These are phyloP conservation scores for Tiaroga cobitis DNA, from an alignment of 2,797 vertebrate species.

Conservation along the genomic window DNA sequence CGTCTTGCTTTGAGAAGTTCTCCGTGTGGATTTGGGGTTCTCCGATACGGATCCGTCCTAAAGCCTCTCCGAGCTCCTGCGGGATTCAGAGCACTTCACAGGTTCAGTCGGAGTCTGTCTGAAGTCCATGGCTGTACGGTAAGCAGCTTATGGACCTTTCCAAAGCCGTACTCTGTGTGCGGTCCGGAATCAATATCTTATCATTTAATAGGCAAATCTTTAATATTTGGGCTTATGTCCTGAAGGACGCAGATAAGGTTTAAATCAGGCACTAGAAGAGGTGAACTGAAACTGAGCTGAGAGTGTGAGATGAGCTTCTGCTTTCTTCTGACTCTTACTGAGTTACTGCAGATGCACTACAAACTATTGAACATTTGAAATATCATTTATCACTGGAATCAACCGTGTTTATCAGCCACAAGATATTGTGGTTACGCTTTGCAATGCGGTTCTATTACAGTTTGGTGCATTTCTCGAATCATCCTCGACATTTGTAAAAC, in stretches of 20 bases:
- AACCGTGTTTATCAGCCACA: neutral
- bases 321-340: neutral
- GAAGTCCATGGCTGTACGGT: constrained; percentile 58
- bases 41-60: constrained; percentile 71
- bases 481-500: no score
- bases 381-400: neutral
- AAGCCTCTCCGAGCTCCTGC: constrained; percentile 67
- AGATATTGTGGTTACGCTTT: neutral
- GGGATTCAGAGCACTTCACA: constrained; percentile 62
- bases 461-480: no score
- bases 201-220: constrained; percentile 5
- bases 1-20: constrained; percentile 4
- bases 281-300: neutral
- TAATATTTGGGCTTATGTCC: neutral
- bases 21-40: constrained; percentile 60
- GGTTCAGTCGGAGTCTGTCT: constrained; percentile 33
- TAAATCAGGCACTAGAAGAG: constrained; percentile 1
- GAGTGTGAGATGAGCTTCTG: neutral
- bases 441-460: neutral
- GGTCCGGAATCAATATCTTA: constrained; percentile 13
- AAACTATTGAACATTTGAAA: neutral
- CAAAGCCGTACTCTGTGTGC: constrained; percentile 30
- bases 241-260: constrained; percentile 16
- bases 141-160: constrained; percentile 69
- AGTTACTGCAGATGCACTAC: neutral